These are phyloP conservation scores for Holothuria scabra DNA, from an alignment of 53 echinoderm and acorn worm genomes.

Conservation along the genomic window DNA sequence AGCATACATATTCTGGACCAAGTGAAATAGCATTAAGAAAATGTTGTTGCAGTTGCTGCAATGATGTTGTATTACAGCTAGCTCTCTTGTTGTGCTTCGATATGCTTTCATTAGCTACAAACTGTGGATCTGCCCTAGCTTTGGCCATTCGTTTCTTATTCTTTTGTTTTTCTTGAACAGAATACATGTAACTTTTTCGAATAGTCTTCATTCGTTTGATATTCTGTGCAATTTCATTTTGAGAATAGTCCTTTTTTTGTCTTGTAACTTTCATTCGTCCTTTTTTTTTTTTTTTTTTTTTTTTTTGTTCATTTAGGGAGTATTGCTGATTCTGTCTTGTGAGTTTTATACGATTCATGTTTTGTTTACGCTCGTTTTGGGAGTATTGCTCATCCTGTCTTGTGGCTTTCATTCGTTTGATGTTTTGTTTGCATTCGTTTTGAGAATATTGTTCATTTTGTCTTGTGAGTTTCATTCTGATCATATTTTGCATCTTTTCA, in stretches of 20 bases:
- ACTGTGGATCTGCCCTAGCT: neutral
- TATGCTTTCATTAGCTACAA: too few species aligned
- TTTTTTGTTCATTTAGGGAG: neutral
- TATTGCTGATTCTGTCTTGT: neutral
- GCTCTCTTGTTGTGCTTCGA: neutral
- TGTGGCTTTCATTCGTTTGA: neutral
- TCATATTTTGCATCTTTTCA: neutral
- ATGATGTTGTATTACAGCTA: neutral
- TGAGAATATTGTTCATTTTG: neutral
- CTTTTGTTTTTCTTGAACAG: conserved; percentile 3
- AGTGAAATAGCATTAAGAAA: conserved; percentile 40
- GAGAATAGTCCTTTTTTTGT: neutral
- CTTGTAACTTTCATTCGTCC: neutral
- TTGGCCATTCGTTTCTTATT: conserved; percentile 29
- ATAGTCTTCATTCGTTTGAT: conserved; percentile 1
- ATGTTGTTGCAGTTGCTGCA: conserved; percentile 8
- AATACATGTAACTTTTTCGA: neutral
- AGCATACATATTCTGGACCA: conserved; percentile 51
- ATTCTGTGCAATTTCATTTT: conserved; percentile 12
- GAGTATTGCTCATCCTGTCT: neutral
- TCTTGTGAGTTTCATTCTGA: conserved; percentile 11
- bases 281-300: conserved; percentile 4
- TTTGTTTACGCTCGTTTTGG: neutral
- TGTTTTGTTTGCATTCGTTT: neutral
- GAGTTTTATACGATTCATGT: neutral